A percentile compares a stretch with the other conserved stretches of the same genome.
phyloP scores from a whole-genome alignment of 2,113 vertebrate species.

The Psilopogon haemacephalus region DNA sequence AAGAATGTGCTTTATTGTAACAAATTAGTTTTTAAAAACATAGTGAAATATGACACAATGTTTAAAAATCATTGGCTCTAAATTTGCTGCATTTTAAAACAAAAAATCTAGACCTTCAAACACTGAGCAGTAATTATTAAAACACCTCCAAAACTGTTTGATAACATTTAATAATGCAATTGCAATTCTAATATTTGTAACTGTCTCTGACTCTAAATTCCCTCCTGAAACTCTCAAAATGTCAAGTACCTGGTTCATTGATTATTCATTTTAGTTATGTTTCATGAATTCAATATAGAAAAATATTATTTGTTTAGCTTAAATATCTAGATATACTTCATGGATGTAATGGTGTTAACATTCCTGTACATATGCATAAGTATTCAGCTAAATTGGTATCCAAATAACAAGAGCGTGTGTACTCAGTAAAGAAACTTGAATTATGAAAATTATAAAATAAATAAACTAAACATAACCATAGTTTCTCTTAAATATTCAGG shows the following conservation, averaged over 20 bases:
- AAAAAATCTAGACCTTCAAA: neutral
- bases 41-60: neutral
- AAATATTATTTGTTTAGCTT: neutral
- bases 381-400: neutral
- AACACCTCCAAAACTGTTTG: neutral
- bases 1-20: neutral
- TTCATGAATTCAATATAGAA: neutral
- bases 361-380: neutral
- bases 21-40: neutral
- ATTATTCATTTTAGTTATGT: neutral
- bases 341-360: neutral
- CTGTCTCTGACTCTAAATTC: neutral
- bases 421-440: neutral
- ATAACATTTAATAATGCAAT: neutral
- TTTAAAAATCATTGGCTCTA: neutral
- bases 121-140: neutral
- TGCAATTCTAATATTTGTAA: neutral
- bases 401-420: neutral
- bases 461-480: too few relatives aligned
- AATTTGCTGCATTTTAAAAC: neutral
- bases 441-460: neutral
- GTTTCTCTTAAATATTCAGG: neutral
- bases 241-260: neutral
- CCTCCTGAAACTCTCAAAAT: neutral
- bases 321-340: neutral